Evolutionary conservation across 2,888 invertebrate species (phyloP), one percentile per base, ranked within the genome.

Genomic region (Blera fallax): DNA sequence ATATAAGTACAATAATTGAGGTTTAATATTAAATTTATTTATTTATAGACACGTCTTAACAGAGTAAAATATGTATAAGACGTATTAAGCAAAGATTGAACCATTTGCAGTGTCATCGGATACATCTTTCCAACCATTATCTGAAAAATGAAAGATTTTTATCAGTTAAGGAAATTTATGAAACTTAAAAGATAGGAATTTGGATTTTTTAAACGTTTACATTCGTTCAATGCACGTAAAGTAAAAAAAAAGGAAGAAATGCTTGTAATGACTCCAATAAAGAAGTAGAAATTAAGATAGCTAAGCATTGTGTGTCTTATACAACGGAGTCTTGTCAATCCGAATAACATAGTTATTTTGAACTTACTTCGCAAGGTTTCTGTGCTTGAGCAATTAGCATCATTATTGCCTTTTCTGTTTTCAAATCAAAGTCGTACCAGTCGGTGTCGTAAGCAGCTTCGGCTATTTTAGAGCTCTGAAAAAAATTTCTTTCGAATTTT

Each of bases 31-130:
- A n/a, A n/a, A n/a, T n/a, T n/a, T 24, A 34, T 40, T 72, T 52
- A 74, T n/a, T 62, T 73, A 80, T 7, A 29, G 50, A 88, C 93
- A 91, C 16, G 91, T 40, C 40, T 40, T 40, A 40, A 40, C 5
- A 91, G 80, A 1, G 91, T 91, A 64, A 91, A 91, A 87, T 90
- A 89, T 0, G 91, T 89, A 62, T 91, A 91, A 0, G 91, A 89
- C 2, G 89, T 89, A 77, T 91, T 91, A 2, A 91, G 87, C 10
- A 91, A 64, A 3, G 90, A 87, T 80, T 91, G 91, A 83, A 91
- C 91, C 3, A 90, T 74, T 60, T 91, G 89, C 89, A 91, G 58
- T 0, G 89, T 89, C 87, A 91, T 91, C 4, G 90, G 89, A 0
- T 89, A 88, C 50, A 89, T 89, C 32, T 90, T 90, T 11, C 91